Evolutionary conservation across 2,113 vertebrate genomes (phyloP).

Genomic region (Turdus rufiventris): DNA sequence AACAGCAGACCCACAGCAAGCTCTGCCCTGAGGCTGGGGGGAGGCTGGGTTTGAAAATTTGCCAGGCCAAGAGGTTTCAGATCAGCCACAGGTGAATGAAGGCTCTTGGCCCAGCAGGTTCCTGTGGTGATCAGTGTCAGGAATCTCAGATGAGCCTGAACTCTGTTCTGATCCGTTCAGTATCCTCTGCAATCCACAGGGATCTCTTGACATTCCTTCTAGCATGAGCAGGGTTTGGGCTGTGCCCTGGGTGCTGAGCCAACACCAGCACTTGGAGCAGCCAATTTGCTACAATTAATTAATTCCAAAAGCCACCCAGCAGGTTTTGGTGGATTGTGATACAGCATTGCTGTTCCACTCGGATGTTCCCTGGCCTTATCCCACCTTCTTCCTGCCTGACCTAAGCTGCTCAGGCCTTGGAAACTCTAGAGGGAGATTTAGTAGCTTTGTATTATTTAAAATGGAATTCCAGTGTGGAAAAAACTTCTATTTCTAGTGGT

Average conservation of each 20-base stretch:
- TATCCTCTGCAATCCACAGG: neutral
- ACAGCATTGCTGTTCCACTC: neutral
- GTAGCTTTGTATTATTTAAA: neutral
- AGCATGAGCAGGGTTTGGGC: neutral
- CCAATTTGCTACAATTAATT: neutral
- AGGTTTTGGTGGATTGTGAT: neutral
- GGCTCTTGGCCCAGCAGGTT: neutral
- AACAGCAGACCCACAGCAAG: neutral
- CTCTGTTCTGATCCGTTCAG: neutral
- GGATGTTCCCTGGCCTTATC: neutral
- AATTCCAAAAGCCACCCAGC: neutral
- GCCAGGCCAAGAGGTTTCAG: neutral
- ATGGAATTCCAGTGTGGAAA: neutral
- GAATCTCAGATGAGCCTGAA: neutral
- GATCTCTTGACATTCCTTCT: neutral
- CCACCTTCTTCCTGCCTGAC: neutral
- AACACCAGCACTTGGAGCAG: neutral
- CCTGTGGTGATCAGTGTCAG: rapidly evolving
- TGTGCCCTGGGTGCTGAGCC: neutral
- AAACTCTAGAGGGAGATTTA: neutral
- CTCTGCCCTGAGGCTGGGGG: neutral
- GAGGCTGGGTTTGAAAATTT: neutral
- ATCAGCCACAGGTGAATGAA: neutral
- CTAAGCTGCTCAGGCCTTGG: neutral
- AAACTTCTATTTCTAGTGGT: neutral